Percentiles rank a stretch among this genome's conserved stretches.
Evolutionary conservation across 2,888 invertebrate species (phyloP).

Genomic region (Hipparchia semele): DNA sequence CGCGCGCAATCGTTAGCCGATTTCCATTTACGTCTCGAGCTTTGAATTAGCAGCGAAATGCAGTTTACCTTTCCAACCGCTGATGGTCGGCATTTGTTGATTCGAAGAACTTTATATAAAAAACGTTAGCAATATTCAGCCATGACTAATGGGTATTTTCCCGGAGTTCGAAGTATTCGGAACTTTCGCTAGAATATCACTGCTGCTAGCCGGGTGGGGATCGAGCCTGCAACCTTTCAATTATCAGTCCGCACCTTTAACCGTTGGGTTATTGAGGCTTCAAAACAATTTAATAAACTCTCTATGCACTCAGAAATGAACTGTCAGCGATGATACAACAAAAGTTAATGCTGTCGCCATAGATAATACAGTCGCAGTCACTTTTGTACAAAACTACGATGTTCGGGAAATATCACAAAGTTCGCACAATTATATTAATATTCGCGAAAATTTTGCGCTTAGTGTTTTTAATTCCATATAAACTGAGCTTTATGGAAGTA

Average conservation of each 20-base stretch:
- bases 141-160: background rate
- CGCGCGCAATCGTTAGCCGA: constrained; percentile 7
- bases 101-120: constrained; percentile 25
- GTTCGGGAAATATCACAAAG: constrained; percentile 4
- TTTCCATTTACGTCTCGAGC: constrained; percentile 27
- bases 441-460: constrained; percentile 1
- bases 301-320: constrained; percentile 5
- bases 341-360: constrained; percentile 3
- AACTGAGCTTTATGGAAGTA: constrained; percentile 10
- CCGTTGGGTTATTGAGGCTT: too few species aligned
- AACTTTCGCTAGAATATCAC: background rate
- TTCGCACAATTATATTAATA: background rate
- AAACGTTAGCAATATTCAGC: background rate
- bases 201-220: too few species aligned
- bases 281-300: constrained; percentile 12
- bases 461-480: background rate
- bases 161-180: background rate
- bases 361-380: too few species aligned
- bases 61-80: constrained; percentile 29
- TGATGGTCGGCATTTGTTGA: constrained; percentile 23
- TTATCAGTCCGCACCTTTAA: too few species aligned
- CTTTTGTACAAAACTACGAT: background rate
- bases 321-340: constrained; percentile 2
- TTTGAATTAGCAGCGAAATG: constrained; percentile 33
- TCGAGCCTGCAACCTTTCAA: too few species aligned